Conservation (phyloP, 2,888 invertebrate species). For the Stenichneumon culpator region DNA sequence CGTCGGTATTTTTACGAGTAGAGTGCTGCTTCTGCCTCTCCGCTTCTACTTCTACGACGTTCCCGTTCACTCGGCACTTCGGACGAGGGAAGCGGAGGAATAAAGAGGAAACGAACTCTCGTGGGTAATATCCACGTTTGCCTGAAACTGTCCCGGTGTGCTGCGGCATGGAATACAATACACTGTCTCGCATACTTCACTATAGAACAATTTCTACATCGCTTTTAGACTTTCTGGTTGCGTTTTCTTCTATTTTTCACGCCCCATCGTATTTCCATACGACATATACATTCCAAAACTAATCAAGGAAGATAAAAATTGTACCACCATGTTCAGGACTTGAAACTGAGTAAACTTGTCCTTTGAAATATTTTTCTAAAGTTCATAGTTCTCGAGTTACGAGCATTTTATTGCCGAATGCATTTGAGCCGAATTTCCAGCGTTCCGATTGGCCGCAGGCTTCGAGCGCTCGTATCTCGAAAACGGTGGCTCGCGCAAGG, state of each 20-base stretch:
- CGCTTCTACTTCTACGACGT: conserved; percentile 33
- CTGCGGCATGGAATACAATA: not conserved
- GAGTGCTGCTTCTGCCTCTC: conserved; percentile 53
- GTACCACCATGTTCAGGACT: not conserved
- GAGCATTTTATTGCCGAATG: not conserved
- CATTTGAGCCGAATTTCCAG: not conserved
- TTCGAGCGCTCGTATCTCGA: not conserved
- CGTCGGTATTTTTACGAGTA: conserved; percentile 69
- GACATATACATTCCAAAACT: not conserved
- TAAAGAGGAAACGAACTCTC: conserved; percentile 34
- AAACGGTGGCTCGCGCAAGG: too few species aligned
- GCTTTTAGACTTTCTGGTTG: not conserved
- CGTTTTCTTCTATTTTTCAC: not conserved
- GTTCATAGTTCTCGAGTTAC: not conserved
- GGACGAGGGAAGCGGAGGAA: conserved; percentile 23
- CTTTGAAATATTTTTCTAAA: not conserved
- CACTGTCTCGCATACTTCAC: not conserved
- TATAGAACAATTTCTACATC: not conserved
- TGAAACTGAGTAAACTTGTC: not conserved
- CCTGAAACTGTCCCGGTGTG: conserved; percentile 47
- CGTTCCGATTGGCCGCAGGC: not conserved
- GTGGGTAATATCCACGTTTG: conserved; percentile 61
- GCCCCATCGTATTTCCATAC: not conserved
- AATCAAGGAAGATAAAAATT: not conserved
- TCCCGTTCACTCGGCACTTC: conserved; percentile 49